Percentiles rank a stretch among this genome's conserved stretches.
Evolutionary conservation across 2,113 vertebrate genomes (phyloP).

Genomic region (Chionomys nivalis): DNA sequence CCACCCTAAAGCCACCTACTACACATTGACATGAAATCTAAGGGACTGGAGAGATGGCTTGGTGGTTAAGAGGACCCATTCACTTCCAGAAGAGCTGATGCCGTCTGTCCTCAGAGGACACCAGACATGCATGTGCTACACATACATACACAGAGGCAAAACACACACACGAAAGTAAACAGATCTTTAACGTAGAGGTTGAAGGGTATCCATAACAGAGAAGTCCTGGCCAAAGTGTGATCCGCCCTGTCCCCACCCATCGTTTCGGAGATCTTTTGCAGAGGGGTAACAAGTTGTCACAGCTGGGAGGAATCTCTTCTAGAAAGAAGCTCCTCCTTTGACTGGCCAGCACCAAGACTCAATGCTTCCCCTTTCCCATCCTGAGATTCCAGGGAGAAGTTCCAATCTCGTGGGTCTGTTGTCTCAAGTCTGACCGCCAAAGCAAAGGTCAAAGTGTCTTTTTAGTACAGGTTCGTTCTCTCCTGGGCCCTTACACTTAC

Average conservation of each 20-base stretch:
- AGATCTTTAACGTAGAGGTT: background rate
- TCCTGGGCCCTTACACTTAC: background rate
- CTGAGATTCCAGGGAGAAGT: background rate
- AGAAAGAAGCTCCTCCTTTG: background rate
- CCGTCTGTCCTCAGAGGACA: background rate
- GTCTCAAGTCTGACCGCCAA: too few relatives aligned
- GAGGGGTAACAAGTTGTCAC: background rate
- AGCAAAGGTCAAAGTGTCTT: background rate
- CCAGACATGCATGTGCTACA: background rate
- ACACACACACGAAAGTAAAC: background rate
- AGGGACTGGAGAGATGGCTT: background rate
- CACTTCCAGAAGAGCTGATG: background rate
- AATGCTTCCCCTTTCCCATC: background rate
- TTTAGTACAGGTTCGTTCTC: background rate
- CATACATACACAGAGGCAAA: background rate
- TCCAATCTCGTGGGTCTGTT: background rate
- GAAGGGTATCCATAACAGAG: background rate
- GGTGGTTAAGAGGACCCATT: background rate
- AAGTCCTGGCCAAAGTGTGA: background rate
- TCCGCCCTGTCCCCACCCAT: rapidly evolving
- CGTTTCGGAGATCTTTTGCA: background rate
- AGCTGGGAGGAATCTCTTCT: too few relatives aligned
- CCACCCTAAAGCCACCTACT: background rate
- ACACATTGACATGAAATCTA: background rate
- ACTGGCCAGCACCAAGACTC: background rate